These are phyloP conservation scores for Pseudochaenichthys georgianus DNA, from an alignment of 2,797 vertebrate species.

Conservation along the genomic window DNA sequence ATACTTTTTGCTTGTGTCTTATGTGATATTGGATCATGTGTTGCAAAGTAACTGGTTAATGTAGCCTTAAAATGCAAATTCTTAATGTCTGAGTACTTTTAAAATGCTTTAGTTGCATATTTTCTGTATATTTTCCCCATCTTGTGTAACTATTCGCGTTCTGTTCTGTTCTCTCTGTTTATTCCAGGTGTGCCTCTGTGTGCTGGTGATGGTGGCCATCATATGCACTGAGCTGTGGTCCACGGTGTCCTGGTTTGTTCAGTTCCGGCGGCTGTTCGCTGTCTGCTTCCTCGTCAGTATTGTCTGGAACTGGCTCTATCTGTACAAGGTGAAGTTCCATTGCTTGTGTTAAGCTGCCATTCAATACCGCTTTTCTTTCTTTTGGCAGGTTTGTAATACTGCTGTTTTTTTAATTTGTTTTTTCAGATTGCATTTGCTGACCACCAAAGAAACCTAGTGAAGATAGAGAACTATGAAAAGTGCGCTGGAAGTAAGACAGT, in stretches of 20 bases:
- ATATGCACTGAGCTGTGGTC: conserved; percentile 91
- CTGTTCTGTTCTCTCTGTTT: conserved; percentile 15
- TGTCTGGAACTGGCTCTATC: conserved; percentile 95
- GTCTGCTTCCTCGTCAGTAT: conserved; percentile 91
- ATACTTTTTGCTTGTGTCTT: background rate
- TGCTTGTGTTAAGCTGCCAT: background rate
- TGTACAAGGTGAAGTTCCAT: conserved; percentile 90
- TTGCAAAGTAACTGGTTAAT: background rate
- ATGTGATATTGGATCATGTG: background rate
- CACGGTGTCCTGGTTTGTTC: conserved; percentile 86
- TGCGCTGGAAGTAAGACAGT: conserved; percentile 86
- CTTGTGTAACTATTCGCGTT: background rate
- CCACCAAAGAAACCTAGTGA: conserved; percentile 89
- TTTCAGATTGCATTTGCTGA: conserved; percentile 91
- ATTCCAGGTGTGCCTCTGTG: conserved; percentile 61
- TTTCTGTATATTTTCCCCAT: conserved; percentile 2
- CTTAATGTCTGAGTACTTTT: background rate
- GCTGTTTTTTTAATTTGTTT: background rate
- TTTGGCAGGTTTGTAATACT: background rate
- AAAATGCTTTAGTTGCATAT: background rate
- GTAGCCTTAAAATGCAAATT: background rate
- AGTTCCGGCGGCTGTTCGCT: conserved; percentile 86
- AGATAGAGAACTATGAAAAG: conserved; percentile 83
- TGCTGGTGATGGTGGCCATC: conserved; percentile 75
- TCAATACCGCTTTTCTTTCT: background rate